Base-by-base conservation (phyloP, 2,113 vertebrate species). In the Nycticorax nycticorax region DNA sequence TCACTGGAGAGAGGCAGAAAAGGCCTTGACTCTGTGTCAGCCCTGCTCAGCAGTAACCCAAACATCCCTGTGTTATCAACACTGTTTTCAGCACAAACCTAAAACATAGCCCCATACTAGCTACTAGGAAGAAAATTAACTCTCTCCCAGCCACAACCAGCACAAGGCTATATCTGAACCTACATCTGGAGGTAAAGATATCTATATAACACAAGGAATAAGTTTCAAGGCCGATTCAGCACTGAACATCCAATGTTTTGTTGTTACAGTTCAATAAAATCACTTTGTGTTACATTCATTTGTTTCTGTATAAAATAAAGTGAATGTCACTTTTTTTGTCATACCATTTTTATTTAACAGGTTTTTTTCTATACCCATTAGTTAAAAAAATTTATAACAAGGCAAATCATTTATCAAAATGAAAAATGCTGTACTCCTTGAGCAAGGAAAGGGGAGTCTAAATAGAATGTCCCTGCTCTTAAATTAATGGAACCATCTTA, bases 281-380 rank as follows among this genome's bases (percentile, higher is more conserved):
- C 69, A 95, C 72, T 93, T 97, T 50, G 82, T 8, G 13, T 63
- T 96, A 62, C 55, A 83, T 89, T 97, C 33, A 84, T 95, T 96
- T 96, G 22, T 92, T 96, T 96, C 89, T 83, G 75, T 92, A 93
- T 95, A 93, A 98, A 97, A 97, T 96, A 97, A 98, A 97, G 95
- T 94, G 82, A 96, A 96, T 96, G 94, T 95, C 97, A 97, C 57
- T 89, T 11, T 98, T 98, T 98, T 98, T 97, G 96, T 97, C 97
- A 98, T 92, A 48, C 60, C 91, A 98, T 97, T 98, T 98, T 98
- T 97, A 98, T 95, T 95, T 92, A 96, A 93, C 57, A 83, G 75
- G 1, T 23, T 81, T 96, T 88, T 90, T 94, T 97, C 95, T 93
- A 74, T 88, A 85, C 63, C 92, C 97, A 97, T 98, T 98, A 97